Percentiles rank a stretch among this genome's conserved stretches.
Evolutionary conservation across 2,113 vertebrate species (phyloP).

Genomic region (Camelus dromedarius): DNA sequence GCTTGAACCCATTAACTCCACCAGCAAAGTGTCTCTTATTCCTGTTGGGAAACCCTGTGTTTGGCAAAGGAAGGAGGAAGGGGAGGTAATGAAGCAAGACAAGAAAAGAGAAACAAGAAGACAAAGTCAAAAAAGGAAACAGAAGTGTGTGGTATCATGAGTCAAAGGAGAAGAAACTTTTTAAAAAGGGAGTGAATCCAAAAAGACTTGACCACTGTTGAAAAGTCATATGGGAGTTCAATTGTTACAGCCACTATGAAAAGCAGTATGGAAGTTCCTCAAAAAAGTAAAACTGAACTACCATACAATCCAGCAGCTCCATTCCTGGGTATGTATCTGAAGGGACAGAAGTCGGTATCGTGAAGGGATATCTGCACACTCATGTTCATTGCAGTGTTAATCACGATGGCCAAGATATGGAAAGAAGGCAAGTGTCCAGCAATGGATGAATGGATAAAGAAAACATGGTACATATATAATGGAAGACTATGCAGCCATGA

Average conservation of each 20-base stretch:
- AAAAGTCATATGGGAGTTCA: neutral
- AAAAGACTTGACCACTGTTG: neutral
- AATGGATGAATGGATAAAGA: neutral
- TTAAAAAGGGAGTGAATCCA: neutral
- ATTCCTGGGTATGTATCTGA: neutral
- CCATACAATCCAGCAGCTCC: neutral
- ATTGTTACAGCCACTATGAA: neutral
- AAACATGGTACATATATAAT: no score
- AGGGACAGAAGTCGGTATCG: neutral
- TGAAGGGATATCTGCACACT: neutral
- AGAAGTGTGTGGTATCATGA: neutral
- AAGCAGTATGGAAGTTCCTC: neutral
- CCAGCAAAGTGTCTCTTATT: neutral
- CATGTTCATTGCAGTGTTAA: neutral
- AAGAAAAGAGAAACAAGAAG: neutral
- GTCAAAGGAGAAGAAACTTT: neutral
- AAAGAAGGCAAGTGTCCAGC: neutral
- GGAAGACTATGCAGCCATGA: neutral
- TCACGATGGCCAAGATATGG: neutral
- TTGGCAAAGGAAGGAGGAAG: neutral
- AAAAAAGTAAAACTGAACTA: neutral
- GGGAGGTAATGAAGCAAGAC: neutral
- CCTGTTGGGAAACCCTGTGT: neutral
- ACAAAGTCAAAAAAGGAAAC: neutral
- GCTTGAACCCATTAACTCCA: neutral